Evolutionary conservation across 1,140 invertebrate species (phyloP).

Genomic region (Leptinotarsa lineolata): DNA sequence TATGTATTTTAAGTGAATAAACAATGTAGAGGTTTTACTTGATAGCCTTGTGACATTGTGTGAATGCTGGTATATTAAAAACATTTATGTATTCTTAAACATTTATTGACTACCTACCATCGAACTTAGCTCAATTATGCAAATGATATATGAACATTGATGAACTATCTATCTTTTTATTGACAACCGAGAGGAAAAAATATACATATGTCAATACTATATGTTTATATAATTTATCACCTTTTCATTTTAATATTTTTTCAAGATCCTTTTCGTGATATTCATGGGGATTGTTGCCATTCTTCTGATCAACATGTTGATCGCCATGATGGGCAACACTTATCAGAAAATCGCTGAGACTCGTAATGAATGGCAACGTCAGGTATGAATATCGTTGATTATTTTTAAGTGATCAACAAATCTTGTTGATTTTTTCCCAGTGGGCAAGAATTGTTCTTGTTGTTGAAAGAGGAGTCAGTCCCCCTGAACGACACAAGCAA

Average conservation of each 20-base stretch:
- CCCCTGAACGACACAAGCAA: slow-evolving; percentile 80
- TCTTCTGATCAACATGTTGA: slow-evolving; percentile 96
- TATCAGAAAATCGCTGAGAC: slow-evolving; percentile 98
- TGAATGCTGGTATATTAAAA: too few species aligned
- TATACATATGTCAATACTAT: too few species aligned
- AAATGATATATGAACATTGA: too few species aligned
- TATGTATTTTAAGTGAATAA: too few species aligned
- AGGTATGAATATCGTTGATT: slow-evolving; percentile 62
- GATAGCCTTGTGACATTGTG: too few species aligned
- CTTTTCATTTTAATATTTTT: background rate
- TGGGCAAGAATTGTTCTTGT: slow-evolving; percentile 98
- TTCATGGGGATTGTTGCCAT: slow-evolving; percentile 97
- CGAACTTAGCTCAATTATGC: too few species aligned
- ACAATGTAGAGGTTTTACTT: too few species aligned
- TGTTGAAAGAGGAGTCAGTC: slow-evolving; percentile 92
- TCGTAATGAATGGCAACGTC: slow-evolving; percentile 96
- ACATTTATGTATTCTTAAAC: too few species aligned
- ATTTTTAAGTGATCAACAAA: background rate
- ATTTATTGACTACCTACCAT: too few species aligned
- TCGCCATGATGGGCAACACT: slow-evolving; percentile 99
- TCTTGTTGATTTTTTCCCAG: slow-evolving; percentile 58
- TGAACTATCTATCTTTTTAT: too few species aligned
- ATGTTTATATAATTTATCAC: background rate
- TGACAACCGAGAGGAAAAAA: too few species aligned
- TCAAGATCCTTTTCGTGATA: slow-evolving; percentile 85